Percentiles rank a stretch among this genome's conserved stretches.
Conservation (phyloP, 2,888 invertebrate genomes). For the Eilema depressum region DNA sequence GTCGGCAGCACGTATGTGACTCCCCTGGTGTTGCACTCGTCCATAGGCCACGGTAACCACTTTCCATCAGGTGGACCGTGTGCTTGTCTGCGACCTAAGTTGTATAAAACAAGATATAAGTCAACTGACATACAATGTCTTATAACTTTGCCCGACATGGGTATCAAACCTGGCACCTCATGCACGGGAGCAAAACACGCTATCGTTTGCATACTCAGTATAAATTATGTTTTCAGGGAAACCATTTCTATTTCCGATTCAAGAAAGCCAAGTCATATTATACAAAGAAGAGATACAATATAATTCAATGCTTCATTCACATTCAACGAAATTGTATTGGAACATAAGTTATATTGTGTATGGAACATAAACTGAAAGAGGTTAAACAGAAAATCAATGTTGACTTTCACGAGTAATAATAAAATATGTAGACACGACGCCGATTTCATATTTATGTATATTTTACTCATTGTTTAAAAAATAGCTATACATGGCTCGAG, state of each 20-base stretch:
- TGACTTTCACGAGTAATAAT: neutral
- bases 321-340: neutral
- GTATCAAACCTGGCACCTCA: neutral
- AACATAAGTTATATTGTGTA: conserved; percentile 13
- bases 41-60: no score
- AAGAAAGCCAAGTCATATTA: neutral
- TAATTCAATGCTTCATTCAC: neutral
- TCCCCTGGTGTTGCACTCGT: no score
- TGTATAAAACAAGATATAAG: no score
- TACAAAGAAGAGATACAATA: neutral
- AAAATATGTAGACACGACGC: neutral
- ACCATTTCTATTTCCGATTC: neutral
- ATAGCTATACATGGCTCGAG: no score
- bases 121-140: no score
- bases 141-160: no score
- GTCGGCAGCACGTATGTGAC: no score
- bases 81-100: no score
- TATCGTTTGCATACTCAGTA: neutral
- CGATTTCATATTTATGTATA: neutral
- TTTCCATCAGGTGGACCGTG: no score
- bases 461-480: neutral
- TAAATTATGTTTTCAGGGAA: neutral
- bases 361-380: conserved; percentile 5
- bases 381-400: neutral
- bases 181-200: neutral